Conservation (phyloP, 2,888 invertebrate species). For the Arrhopalites spinosus region DNA sequence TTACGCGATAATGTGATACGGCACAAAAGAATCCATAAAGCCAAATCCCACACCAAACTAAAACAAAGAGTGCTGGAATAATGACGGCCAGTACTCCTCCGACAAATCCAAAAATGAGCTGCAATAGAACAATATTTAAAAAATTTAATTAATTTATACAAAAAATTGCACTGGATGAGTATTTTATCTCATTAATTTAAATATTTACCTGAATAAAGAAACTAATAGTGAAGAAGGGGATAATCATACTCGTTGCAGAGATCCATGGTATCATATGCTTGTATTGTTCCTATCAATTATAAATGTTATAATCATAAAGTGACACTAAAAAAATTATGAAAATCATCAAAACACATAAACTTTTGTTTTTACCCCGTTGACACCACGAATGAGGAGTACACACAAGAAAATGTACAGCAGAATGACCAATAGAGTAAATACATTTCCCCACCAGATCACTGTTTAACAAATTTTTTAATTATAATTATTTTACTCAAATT, state of each 20-base stretch:
- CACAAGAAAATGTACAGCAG: conserved; percentile 50
- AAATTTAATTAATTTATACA: not conserved
- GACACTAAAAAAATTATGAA: not conserved
- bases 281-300: conserved; percentile 44
- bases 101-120: conserved; percentile 52
- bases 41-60: conserved; percentile 54
- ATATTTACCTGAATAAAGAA: conserved; percentile 50
- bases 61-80: conserved; percentile 49
- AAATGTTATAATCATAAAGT: conserved; percentile 3
- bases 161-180: not conserved
- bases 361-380: conserved; percentile 48
- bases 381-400: conserved; percentile 51
- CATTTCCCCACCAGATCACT: conserved; percentile 56
- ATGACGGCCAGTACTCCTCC: conserved; percentile 45
- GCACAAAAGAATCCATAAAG: conserved; percentile 53
- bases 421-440: conserved; percentile 52
- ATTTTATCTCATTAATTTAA: not conserved
- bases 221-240: conserved; percentile 52
- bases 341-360: not conserved
- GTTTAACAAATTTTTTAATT: conserved; percentile 18
- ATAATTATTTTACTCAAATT: not conserved
- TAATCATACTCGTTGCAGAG: conserved; percentile 48
- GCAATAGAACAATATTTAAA: not conserved
- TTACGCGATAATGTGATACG: conserved; percentile 54
- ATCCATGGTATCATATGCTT: conserved; percentile 56